Evolutionary conservation across 2,797 vertebrate species (phyloP), one percentile per base, ranked within the genome.

Genomic region (Poeciliopsis presidionis): DNA sequence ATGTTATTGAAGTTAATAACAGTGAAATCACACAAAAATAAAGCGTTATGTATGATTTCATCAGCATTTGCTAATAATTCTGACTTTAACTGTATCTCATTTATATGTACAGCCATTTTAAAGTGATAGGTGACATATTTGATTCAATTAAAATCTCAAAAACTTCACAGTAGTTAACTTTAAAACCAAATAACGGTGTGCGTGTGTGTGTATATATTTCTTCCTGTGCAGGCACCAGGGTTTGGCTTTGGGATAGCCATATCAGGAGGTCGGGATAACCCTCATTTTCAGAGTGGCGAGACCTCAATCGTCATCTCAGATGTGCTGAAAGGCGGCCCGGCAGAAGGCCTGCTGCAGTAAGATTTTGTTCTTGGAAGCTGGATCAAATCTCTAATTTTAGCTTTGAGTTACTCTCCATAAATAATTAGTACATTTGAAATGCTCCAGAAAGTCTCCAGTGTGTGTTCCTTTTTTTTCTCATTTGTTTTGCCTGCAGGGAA

Each of bases 221-320:
- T 74, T 45, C 81, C 55, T 76, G 36, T 90, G 5, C 89, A 99
- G 98, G 98, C 98, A 89, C 97, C 98, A 94, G 98, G 98, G 86
- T 99, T 99, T 96, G 98, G 98, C 84, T 99, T 99, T 88, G 98
- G 98, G 91, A 99, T 99, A 87, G 98, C 98, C 91, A 99, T 99
- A 96, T 99, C 98, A 82, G 98, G 98, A 90, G 98, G 98, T 92
- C 96, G 97, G 94, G 98, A 99, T 94, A 99, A 99, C 92, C 98
- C 98, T 89, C 98, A 99, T 94, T 99, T 99, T 95, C 98, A 99
- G 95, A 99, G 98, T n/a, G 98, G 98, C 36, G 98, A 99, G 94
- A 99, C 98, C 41, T 99, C 98, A 43, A 99, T 99, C 85, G 98
- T 99, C 76, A 99, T 99, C 93, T 99, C 98, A 14, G 98, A 99